Percentiles rank a stretch among this genome's conserved stretches.
phyloP scores from a whole-genome alignment of 2,113 vertebrate species.

The Forbesichthys papilliferus region DNA sequence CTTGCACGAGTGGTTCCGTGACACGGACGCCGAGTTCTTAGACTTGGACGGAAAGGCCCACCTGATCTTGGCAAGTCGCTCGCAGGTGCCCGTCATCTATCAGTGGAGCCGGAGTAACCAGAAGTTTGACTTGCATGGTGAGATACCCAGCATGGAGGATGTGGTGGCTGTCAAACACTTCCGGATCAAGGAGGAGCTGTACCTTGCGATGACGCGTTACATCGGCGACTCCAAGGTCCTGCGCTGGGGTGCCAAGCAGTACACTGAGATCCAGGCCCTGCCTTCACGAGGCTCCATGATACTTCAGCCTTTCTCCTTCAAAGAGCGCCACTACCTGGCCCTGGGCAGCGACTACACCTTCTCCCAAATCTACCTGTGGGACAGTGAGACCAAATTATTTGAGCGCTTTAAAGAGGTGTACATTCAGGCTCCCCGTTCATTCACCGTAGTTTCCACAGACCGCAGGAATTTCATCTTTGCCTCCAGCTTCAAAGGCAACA shows the following conservation, averaged over 20 bases:
- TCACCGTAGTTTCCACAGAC: slow-evolving; percentile 93
- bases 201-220: slow-evolving; percentile 91
- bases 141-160: slow-evolving; percentile 97
- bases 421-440: slow-evolving; percentile 93
- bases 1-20: slow-evolving; percentile 95
- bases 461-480: slow-evolving; percentile 95
- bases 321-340: slow-evolving; percentile 89
- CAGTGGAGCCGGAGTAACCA: slow-evolving; percentile 92
- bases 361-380: slow-evolving; percentile 96
- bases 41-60: slow-evolving; percentile 91
- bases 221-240: slow-evolving; percentile 97
- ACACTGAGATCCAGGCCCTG: slow-evolving; percentile 90
- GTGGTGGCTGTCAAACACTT: slow-evolving; percentile 95
- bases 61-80: slow-evolving; percentile 92
- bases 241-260: slow-evolving; percentile 90
- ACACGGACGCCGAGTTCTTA: slow-evolving; percentile 93
- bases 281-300: slow-evolving; percentile 96
- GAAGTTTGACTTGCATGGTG: slow-evolving; percentile 88
- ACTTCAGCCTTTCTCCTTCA: slow-evolving; percentile 92
- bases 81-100: slow-evolving; percentile 94
- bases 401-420: slow-evolving; percentile 95
- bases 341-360: slow-evolving; percentile 97
- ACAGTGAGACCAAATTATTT: slow-evolving; percentile 85
- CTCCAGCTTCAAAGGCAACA: slow-evolving; percentile 97
- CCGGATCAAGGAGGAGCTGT: slow-evolving; percentile 85